Evolutionary conservation across 2,113 vertebrate species (phyloP).

Genomic region (Mustela lutreola): DNA sequence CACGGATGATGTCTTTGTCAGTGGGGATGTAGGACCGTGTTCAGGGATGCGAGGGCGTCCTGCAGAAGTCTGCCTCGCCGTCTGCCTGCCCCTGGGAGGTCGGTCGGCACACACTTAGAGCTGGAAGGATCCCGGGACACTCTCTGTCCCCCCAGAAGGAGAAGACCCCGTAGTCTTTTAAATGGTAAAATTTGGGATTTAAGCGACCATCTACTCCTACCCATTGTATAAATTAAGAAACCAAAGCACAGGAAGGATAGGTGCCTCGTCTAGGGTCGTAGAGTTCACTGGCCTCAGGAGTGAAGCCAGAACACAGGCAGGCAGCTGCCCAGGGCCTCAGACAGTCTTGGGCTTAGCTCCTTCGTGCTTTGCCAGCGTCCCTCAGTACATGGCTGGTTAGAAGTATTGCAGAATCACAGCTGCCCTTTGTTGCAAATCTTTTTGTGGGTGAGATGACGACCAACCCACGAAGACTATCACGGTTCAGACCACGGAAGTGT

Average conservation of each 20-base stretch:
- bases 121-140: background rate
- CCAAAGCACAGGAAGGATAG: background rate
- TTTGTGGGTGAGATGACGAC: background rate
- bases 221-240: too few relatives aligned
- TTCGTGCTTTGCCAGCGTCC: background rate
- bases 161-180: background rate
- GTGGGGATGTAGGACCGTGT: fast-evolving
- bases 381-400: fast-evolving
- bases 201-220: background rate
- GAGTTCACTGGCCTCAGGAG: background rate
- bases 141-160: fast-evolving
- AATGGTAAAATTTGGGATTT: background rate
- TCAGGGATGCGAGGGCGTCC: background rate
- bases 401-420: background rate
- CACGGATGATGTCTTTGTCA: fast-evolving
- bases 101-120: fast-evolving
- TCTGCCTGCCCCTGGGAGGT: fast-evolving
- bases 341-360: background rate
- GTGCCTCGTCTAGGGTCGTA: fast-evolving
- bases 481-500: background rate
- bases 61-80: background rate
- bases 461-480: background rate
- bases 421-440: background rate
- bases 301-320: background rate
- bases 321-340: fast-evolving